Evolutionary conservation across 2,113 vertebrate species (phyloP).

Genomic region (Pan troglodytes): DNA sequence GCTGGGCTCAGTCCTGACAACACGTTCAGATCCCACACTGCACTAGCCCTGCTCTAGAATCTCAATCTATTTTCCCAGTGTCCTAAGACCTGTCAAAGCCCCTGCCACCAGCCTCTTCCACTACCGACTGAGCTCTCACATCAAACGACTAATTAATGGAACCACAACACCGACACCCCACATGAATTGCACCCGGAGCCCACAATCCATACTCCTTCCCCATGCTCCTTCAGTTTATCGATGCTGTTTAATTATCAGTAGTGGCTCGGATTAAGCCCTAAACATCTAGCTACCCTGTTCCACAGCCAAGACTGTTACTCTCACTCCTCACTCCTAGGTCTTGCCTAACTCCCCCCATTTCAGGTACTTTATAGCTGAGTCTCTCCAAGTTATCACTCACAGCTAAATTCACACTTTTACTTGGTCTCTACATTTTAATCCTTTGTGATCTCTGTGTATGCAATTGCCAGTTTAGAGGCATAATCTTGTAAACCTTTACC

Average conservation of each 20-base stretch:
- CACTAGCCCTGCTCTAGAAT: not conserved
- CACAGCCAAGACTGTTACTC: not conserved
- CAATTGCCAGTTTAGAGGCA: not conserved
- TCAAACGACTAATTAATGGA: not conserved
- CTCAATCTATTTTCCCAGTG: not conserved
- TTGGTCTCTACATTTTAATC: not conserved
- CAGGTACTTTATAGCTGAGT: not conserved
- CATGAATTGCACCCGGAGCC: not conserved
- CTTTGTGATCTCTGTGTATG: not conserved
- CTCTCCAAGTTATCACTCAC: not conserved
- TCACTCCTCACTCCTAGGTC: not conserved
- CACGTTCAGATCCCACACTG: not conserved
- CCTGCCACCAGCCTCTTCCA: too few relatives aligned
- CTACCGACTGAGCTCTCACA: not conserved
- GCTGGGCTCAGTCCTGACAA: not conserved
- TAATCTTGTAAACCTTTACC: not conserved
- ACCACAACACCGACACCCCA: not conserved
- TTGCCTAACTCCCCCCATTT: not conserved
- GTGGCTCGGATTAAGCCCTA: not conserved
- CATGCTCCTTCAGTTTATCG: too few relatives aligned
- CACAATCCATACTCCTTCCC: not conserved
- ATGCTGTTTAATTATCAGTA: not conserved
- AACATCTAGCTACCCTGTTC: not conserved
- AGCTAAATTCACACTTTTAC: not conserved
- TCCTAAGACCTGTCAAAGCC: not conserved